These are phyloP conservation scores for Eupeodes latifasciatus DNA, from an alignment of 2,888 invertebrate genomes.

Conservation along the genomic window DNA sequence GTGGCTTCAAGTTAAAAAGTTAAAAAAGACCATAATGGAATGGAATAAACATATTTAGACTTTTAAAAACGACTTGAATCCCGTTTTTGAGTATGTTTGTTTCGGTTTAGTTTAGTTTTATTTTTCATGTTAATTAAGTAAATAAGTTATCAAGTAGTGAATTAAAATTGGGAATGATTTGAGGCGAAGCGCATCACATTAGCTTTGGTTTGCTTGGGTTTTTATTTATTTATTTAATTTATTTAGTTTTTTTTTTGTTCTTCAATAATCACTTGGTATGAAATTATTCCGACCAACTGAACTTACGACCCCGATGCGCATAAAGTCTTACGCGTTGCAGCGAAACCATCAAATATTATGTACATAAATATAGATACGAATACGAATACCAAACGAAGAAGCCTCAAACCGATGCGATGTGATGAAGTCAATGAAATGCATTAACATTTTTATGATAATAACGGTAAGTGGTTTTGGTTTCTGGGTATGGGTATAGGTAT, in stretches of 20 bases:
- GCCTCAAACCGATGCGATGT: slow-evolving; percentile 3
- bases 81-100: slow-evolving; percentile 38
- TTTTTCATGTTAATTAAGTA: slow-evolving; percentile 8
- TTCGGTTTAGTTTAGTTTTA: neutral
- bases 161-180: slow-evolving; percentile 44
- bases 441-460: slow-evolving; percentile 68
- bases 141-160: neutral
- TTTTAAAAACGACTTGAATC: slow-evolving; percentile 21
- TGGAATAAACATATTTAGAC: slow-evolving; percentile 9
- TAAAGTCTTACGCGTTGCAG: slow-evolving; percentile 71
- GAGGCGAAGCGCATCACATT: slow-evolving; percentile 17
- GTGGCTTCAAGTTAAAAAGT: slow-evolving; percentile 1
- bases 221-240: slow-evolving; percentile 4
- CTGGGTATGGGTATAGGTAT: neutral
- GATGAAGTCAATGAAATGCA: slow-evolving; percentile 68
- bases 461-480: slow-evolving; percentile 65
- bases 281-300: slow-evolving; percentile 76
- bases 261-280: slow-evolving; percentile 67
- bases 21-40: neutral
- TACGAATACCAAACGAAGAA: slow-evolving; percentile 9
- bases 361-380: neutral
- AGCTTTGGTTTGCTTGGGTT: slow-evolving; percentile 7
- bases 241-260: slow-evolving; percentile 1
- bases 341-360: slow-evolving; percentile 44
- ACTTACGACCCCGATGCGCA: slow-evolving; percentile 75